These are phyloP conservation scores for Vulpes ferrilata DNA, from an alignment of 2,113 vertebrate genomes.

Conservation along the genomic window DNA sequence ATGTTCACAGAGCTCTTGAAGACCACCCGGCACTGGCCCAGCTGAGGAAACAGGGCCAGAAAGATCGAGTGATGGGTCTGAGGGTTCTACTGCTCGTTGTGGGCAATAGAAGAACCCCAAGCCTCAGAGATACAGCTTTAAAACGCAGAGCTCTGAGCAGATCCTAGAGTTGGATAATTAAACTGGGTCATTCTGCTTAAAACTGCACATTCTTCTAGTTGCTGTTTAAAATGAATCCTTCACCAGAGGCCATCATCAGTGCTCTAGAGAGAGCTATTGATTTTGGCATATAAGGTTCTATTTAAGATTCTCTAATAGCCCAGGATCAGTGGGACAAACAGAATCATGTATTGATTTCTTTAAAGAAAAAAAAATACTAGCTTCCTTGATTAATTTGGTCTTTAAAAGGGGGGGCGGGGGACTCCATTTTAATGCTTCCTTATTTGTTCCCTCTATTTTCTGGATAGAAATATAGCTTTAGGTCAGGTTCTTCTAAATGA, in stretches of 20 bases:
- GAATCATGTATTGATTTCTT: conserved; percentile 7
- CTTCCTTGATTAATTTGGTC: conserved; percentile 45
- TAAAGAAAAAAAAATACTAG: neutral
- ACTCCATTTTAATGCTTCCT: conserved; percentile 16
- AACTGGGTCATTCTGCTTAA: neutral
- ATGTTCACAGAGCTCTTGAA: neutral
- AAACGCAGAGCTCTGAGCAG: too few species aligned
- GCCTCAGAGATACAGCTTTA: neutral
- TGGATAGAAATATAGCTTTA: conserved; percentile 76
- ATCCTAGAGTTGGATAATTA: neutral
- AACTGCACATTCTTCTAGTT: neutral
- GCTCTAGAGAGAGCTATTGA: neutral
- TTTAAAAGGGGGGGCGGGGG: neutral
- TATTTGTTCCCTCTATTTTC: conserved; percentile 68
- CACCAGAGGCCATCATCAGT: neutral
- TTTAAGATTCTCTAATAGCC: conserved; percentile 56
- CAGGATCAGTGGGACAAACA: neutral
- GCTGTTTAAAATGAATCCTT: neutral
- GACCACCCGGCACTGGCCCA: neutral
- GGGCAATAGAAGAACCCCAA: neutral
- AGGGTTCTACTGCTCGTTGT: neutral
- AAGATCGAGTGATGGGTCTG: neutral
- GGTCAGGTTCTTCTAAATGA: conserved; percentile 76
- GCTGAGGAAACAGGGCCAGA: neutral
- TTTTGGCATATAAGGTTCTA: neutral